Percentiles rank a stretch among this genome's conserved stretches.
Conservation (phyloP, 2,113 vertebrate species). For the Arvicanthis niloticus region DNA sequence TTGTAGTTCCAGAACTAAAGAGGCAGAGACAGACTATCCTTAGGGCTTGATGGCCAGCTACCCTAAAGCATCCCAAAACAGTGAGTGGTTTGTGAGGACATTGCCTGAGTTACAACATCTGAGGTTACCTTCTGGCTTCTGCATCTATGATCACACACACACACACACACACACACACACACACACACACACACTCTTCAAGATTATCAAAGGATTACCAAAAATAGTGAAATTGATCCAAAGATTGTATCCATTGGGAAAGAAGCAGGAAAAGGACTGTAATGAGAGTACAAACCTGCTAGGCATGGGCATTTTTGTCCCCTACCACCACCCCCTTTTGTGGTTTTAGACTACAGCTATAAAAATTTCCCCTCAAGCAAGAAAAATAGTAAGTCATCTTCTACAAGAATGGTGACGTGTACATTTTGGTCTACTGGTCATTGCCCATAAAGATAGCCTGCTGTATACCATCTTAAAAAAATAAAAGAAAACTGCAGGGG, state of each 20-base stretch:
- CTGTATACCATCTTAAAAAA: constrained; percentile 70
- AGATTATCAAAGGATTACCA: background rate
- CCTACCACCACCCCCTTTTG: background rate
- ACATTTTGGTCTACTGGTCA: constrained; percentile 71
- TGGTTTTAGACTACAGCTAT: constrained; percentile 48
- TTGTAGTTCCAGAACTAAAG: too few relatives aligned
- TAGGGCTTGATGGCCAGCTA: background rate
- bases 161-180: background rate
- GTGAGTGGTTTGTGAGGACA: background rate
- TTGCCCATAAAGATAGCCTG: constrained; percentile 79
- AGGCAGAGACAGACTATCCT: background rate
- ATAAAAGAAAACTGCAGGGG: constrained; percentile 71
- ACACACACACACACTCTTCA: background rate
- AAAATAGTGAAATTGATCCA: constrained; percentile 28
- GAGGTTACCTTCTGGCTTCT: background rate
- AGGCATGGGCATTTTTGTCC: background rate
- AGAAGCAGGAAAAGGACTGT: background rate
- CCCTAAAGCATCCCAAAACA: background rate
- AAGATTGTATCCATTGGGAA: constrained; percentile 1
- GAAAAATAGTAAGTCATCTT: constrained; percentile 29
- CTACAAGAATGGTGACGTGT: constrained; percentile 69
- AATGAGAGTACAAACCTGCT: background rate
- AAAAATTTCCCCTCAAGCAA: constrained; percentile 75
- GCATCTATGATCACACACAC: background rate
- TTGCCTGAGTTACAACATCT: background rate